Evolutionary conservation across 2,888 invertebrate genomes (phyloP), one percentile per base, ranked within the genome.

Genomic region (Yponomeuta evonymella): DNA sequence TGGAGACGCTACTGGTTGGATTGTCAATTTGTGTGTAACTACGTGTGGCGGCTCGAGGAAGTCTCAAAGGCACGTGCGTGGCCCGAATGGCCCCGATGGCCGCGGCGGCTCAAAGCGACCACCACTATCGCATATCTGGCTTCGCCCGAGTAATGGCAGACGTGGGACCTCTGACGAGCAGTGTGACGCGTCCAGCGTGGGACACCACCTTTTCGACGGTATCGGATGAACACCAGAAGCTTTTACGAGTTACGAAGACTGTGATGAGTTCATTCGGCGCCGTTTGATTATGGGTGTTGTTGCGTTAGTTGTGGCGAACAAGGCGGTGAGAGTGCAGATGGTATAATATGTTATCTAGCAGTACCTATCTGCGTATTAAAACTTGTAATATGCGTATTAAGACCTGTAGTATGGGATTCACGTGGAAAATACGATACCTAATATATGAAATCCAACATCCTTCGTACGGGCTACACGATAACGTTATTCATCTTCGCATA

Each of bases 61-160:
- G 75, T 70, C 75, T 80, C 90, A 91, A 90, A 91, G 84, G 86
- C 90, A 91, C 91, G 91, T 84, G 85, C 88, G 83, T 89, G 89
- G 77, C 88, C 87, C 78, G 51, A 58, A 3, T 58, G 51, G 51
- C 51, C 51, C 15, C 43, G 82, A 82, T 82, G 83, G 81, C 84
- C 81, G 78, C 70, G 83, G 79, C 79, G 71, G 78, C 74, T 85
- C 88, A 90, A 89, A 89, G 89, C 48, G n/a, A 77, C 75, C 33
- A 76, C 75, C 71, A 74, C 78, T 81, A 79, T 79, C 80, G 74
- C 71, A 70, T 79, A 86, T 87, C 86, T 83, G 79, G 78, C 84
- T 82, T 43, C 43, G 83, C 79, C 82, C 84, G 83, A 80, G 79
- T 69, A 70, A 72, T 58, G 66, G 33, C 62, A 70, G 69, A 43